Evolutionary conservation across 2,113 vertebrate species (phyloP).

Genomic region (Clarias gariepinus): DNA sequence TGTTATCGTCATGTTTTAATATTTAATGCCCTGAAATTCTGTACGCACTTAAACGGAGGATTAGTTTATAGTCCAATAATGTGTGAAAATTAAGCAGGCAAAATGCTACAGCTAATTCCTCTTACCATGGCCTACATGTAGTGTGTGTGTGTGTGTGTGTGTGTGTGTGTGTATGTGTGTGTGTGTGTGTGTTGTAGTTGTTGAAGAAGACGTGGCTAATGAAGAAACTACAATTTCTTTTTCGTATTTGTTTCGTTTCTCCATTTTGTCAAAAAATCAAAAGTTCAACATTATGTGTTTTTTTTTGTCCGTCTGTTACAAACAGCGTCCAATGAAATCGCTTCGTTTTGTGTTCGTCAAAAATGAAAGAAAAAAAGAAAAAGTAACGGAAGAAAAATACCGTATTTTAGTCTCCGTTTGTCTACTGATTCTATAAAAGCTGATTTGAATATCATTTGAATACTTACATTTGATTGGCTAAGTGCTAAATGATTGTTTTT

Average conservation of each 20-base stretch:
- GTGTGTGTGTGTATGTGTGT: slow-evolving; percentile 11
- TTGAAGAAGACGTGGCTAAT: slow-evolving; percentile 1
- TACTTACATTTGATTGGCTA: slow-evolving; percentile 52
- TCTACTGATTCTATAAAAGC: slow-evolving; percentile 36
- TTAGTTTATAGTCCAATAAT: slow-evolving; percentile 69
- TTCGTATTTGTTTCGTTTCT: background rate
- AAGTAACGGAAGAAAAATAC: background rate
- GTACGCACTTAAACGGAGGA: slow-evolving; percentile 66
- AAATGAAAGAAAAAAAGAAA: background rate
- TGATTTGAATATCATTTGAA: slow-evolving; percentile 13
- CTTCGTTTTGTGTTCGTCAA: background rate
- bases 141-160: slow-evolving; percentile 29
- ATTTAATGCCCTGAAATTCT: slow-evolving; percentile 62
- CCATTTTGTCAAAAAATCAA: background rate
- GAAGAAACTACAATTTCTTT: slow-evolving; percentile 14
- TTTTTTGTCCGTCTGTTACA: background rate
- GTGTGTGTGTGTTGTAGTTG: slow-evolving; percentile 13
- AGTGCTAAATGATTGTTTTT: slow-evolving; percentile 52
- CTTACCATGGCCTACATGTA: slow-evolving; percentile 63
- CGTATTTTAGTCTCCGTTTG: background rate
- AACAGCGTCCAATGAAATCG: background rate
- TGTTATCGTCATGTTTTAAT: slow-evolving; percentile 63
- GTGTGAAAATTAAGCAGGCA: slow-evolving; percentile 70
- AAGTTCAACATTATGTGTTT: background rate
- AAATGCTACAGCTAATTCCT: slow-evolving; percentile 70